Percentiles rank a stretch among this genome's conserved stretches.
phyloP scores from a whole-genome alignment of 2,888 invertebrate genomes.

The Aleiodes leptofemur region DNA sequence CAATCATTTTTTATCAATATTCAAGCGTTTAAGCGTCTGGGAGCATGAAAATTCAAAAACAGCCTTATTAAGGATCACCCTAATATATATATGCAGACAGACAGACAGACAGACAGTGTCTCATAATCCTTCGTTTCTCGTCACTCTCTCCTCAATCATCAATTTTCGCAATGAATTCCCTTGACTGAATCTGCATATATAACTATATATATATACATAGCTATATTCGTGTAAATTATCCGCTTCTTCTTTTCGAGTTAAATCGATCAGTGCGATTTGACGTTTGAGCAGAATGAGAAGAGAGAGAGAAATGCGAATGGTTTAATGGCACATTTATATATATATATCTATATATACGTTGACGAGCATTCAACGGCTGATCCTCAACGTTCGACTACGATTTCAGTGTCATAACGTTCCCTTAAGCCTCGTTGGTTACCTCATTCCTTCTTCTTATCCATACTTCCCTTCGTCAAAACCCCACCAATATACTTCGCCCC shows the following conservation, averaged over 20 bases:
- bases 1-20: no score
- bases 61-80: no score
- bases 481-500: constrained; percentile 25
- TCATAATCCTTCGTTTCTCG: constrained; percentile 9
- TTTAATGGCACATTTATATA: constrained; percentile 19
- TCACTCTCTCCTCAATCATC: not conserved
- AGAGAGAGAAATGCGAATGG: constrained; percentile 5
- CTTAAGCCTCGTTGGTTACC: constrained; percentile 25
- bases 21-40: no score
- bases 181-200: not conserved
- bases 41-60: no score
- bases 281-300: constrained; percentile 5
- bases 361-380: constrained; percentile 31
- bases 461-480: constrained; percentile 24
- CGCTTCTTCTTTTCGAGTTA: constrained; percentile 6
- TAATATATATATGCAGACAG: no score
- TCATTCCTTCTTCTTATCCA: constrained; percentile 32
- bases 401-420: constrained; percentile 35
- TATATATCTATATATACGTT: constrained; percentile 1
- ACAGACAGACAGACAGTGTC: no score
- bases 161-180: not conserved
- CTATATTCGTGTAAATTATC: not conserved
- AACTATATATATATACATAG: no score
- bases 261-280: constrained; percentile 23
- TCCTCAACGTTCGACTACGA: constrained; percentile 30